A percentile compares a stretch with the other conserved stretches of the same genome.
Evolutionary conservation across 64 coral and sea anemone genomes (phyloP).

Genomic region (Montipora sp.): DNA sequence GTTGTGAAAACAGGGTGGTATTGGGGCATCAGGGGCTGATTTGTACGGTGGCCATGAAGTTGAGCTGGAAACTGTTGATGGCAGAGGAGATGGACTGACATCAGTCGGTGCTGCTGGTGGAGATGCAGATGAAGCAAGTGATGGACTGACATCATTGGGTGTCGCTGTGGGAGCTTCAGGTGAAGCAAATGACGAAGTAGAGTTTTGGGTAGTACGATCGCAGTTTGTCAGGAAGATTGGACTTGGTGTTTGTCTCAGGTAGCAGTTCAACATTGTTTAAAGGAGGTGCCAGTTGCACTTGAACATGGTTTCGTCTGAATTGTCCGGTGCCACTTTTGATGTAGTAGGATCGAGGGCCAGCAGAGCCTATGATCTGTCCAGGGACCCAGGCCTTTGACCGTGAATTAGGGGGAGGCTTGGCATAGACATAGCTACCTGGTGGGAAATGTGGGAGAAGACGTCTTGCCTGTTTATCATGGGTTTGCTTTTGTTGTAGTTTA

Average conservation of each 20-base stretch:
- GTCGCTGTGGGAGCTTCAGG: not conserved
- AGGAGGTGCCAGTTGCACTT: not conserved
- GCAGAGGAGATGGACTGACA: not conserved
- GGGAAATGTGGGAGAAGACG: conserved; percentile 7
- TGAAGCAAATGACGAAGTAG: not conserved
- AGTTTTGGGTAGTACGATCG: not conserved
- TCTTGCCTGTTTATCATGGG: conserved; percentile 18
- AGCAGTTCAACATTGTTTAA: not conserved
- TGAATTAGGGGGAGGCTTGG: not conserved
- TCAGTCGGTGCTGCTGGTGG: not conserved
- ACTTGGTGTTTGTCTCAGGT: not conserved
- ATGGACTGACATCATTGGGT: not conserved
- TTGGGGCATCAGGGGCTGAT: no score
- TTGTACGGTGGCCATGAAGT: no score
- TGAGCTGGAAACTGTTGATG: not conserved
- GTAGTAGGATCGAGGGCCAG: conserved; percentile 27
- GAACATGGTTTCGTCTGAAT: conserved; percentile 10
- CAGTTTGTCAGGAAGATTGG: not conserved
- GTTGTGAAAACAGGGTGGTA: not conserved
- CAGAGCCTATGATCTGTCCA: conserved; percentile 20
- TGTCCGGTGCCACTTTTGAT: conserved; percentile 30
- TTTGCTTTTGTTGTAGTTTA: conserved; percentile 22
- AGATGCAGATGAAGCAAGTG: not conserved
- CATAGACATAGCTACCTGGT: not conserved
- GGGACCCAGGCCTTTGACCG: conserved; percentile 29